Evolutionary conservation across 2,888 invertebrate genomes (phyloP), one percentile per base, ranked within the genome.

Genomic region (Coleophora flavipennella): DNA sequence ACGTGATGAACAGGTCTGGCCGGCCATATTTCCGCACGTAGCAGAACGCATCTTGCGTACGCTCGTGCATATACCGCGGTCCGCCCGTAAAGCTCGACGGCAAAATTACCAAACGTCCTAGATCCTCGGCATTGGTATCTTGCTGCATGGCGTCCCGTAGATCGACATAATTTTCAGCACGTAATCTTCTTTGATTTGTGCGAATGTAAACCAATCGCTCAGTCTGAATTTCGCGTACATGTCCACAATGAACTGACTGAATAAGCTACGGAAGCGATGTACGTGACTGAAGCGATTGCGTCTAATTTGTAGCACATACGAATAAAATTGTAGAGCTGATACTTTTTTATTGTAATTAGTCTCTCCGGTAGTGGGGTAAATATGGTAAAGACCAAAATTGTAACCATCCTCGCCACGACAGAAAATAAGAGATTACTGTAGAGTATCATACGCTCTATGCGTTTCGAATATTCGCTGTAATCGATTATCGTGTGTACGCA

Each of bases 401-500:
- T 57, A 53, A 0, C 50, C 55, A 20, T 55, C 50, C 40, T 55
- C 44, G 1, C 55, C 50, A 1, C 40, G 38, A 29, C 42, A 41
- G 26, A 36, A 52, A 7, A 55, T 49, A 4, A 52, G 20, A 1
- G 54, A 49, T 38, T 53, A 53, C 33, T 57, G 52, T 9, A 54
- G 29, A 1, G 43, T 35, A 27, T 55, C 53, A 25, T 55, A 55
- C 1, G 44, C 31, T 0, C 49, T 13, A 20, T 54, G 51, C 0
- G 44, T 48, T 35, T 52, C 52, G 7, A 2, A 34, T 20, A 53
- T 45, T 4, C 45, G 28, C 31, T 49, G 43, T 7, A 52, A 20
- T 0, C 35, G 38, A 29, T 44, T 13, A 9, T 47, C 46, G 2
- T 38, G 33, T 2, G 41, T 33, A 2, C 38, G 45, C 2, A 52